phyloP scores from a whole-genome alignment of 2,797 vertebrate species.

The Discoglossus pictus region DNA sequence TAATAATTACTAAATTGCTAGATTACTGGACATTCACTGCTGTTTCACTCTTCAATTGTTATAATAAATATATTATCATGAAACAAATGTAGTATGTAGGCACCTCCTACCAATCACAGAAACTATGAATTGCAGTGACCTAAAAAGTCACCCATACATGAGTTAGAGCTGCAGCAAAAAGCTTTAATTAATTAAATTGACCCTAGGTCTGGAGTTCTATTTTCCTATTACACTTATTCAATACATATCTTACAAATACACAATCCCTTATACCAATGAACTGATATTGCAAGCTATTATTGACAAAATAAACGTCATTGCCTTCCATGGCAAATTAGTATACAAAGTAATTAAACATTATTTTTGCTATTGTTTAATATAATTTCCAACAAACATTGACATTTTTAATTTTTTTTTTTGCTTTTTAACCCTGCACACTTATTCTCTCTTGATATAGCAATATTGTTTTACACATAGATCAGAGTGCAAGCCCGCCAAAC shows the following conservation, averaged over 20 bases:
- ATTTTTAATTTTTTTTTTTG: too few relatives aligned
- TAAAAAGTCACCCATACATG: slow-evolving; percentile 34
- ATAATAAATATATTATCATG: too few relatives aligned
- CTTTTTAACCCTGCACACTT: too few relatives aligned
- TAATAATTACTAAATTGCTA: too few relatives aligned
- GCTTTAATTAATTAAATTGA: slow-evolving; percentile 37
- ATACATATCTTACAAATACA: slow-evolving; percentile 29
- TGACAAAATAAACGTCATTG: not conserved
- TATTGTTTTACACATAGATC: too few relatives aligned
- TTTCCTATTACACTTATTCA: slow-evolving; percentile 41
- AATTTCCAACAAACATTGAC: not conserved
- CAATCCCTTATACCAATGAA: not conserved
- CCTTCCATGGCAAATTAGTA: not conserved
- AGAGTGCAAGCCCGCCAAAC: too few relatives aligned
- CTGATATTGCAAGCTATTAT: slow-evolving; percentile 12
- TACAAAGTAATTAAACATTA: slow-evolving; percentile 3
- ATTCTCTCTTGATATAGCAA: too few relatives aligned
- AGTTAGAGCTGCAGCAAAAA: slow-evolving; percentile 28
- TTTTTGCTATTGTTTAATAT: slow-evolving; percentile 13
- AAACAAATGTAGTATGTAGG: not conserved
- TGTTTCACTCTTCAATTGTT: too few relatives aligned
- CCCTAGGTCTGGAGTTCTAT: slow-evolving; percentile 29
- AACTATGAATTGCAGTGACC: slow-evolving; percentile 18
- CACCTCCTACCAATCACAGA: not conserved
- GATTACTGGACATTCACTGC: too few relatives aligned